Percentiles rank a stretch among this genome's conserved stretches.
phyloP scores from a whole-genome alignment of 2,888 invertebrate genomes.

The Sminthurides aquaticus region DNA sequence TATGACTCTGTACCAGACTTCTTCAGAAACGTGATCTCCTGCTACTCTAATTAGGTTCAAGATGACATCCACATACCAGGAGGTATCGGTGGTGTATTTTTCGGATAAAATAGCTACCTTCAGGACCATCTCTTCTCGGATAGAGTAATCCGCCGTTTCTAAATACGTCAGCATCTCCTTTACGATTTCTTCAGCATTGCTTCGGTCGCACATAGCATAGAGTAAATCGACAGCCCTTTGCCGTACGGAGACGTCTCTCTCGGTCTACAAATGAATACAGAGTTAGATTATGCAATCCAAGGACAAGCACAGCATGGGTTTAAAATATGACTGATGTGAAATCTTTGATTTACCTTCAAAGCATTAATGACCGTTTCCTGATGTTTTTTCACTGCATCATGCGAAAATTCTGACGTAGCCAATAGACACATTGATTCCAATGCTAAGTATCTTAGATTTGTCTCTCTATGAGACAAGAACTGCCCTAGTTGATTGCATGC shows the following conservation, averaged over 20 bases:
- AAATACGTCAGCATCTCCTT: constrained; percentile 98
- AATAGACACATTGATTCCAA: constrained; percentile 98
- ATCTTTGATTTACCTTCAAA: constrained; percentile 62
- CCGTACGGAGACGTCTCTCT: constrained; percentile 94
- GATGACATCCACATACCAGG: constrained; percentile 95
- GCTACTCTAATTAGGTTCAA: constrained; percentile 97
- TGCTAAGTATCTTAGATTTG: constrained; percentile 93
- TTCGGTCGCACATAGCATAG: constrained; percentile 99
- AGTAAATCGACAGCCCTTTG: constrained; percentile 96
- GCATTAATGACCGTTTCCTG: constrained; percentile 98
- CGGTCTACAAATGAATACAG: constrained; percentile 59
- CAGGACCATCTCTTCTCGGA: constrained; percentile 98
- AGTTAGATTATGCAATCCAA: constrained; percentile 5
- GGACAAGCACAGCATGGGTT: background rate
- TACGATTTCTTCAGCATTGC: constrained; percentile 98
- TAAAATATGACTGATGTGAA: background rate
- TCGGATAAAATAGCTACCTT: constrained; percentile 99
- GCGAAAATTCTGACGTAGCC: constrained; percentile 97
- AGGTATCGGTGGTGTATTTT: constrained; percentile 98
- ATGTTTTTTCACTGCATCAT: constrained; percentile 99
- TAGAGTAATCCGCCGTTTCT: constrained; percentile 98
- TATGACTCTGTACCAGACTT: constrained; percentile 99
- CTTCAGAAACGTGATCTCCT: constrained; percentile 98
- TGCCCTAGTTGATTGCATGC: constrained; percentile 99
- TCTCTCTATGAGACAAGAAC: constrained; percentile 93